Evolutionary conservation across 2,797 vertebrate species (phyloP).

Genomic region (Sternarchorhynchus goeldii): DNA sequence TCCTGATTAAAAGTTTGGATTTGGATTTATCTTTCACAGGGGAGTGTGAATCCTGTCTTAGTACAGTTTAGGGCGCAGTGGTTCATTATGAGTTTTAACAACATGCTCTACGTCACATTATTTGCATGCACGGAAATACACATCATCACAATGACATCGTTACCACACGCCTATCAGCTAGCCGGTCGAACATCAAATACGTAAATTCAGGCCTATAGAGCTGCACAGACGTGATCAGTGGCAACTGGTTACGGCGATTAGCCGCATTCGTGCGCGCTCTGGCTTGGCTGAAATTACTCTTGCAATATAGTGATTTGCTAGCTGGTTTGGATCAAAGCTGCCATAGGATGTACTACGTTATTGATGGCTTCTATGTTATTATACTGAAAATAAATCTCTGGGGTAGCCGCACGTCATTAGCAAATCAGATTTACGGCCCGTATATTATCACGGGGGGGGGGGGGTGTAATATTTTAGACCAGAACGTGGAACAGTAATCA

Average conservation of each 20-base stretch:
- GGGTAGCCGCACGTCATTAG: slow-evolving; percentile 43
- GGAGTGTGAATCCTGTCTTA: slow-evolving; percentile 30
- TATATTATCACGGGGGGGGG: slow-evolving; percentile 6
- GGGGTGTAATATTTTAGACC: not conserved
- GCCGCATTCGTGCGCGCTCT: slow-evolving; percentile 6
- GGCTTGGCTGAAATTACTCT: slow-evolving; percentile 18
- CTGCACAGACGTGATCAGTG: slow-evolving; percentile 14
- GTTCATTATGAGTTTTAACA: slow-evolving; percentile 50
- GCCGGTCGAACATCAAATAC: not conserved
- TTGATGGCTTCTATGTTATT: slow-evolving; percentile 18
- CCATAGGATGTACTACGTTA: slow-evolving; percentile 19
- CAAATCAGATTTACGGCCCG: slow-evolving; percentile 41
- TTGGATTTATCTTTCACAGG: not conserved
- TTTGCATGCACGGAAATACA: slow-evolving; percentile 60
- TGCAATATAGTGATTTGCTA: slow-evolving; percentile 42
- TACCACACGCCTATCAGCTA: slow-evolving; percentile 45
- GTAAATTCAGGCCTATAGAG: slow-evolving; percentile 22
- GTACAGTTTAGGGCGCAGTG: slow-evolving; percentile 53
- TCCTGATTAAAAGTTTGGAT: slow-evolving; percentile 1
- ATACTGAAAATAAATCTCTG: slow-evolving; percentile 39
- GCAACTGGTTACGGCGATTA: slow-evolving; percentile 23
- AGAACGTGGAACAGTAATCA: slow-evolving; percentile 9
- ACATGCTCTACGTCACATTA: slow-evolving; percentile 37
- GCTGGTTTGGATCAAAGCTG: slow-evolving; percentile 8
- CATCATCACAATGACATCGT: slow-evolving; percentile 69